Base-by-base conservation (phyloP, 2,888 invertebrate species). In the Drosophila mayaguana region DNA sequence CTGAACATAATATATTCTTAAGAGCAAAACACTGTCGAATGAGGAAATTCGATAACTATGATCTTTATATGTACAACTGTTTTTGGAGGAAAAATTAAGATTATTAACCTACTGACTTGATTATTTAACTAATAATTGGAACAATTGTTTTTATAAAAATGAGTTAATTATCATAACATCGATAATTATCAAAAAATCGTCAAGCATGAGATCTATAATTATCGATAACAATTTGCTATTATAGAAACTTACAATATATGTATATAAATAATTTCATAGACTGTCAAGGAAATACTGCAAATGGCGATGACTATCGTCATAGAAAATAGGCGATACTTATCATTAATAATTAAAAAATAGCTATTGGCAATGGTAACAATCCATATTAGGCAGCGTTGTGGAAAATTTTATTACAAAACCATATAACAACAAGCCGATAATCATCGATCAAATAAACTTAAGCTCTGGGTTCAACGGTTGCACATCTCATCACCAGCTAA, bases 401-500 rank as follows among this genome's bases (percentile, higher is more conserved):
- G n/a, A 38, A 48, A 22, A 28, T 28, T 20, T 28, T 16, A 28
- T 46, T 20, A 7, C n/a, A 14, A 20, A 9, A 46, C 28, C 28
- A 2, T 14, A 45, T 25, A 12, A 22, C 7, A 43, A 7, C 45
- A 46, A 16, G 14, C 32, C 28, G 9, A 32, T 45, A 51, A 36
- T 38, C 42, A 45, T 63, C 64, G 62, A 62, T 46, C 43, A 45
- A 45, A 28, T 32, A 18, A 6, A 51, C 14, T 63, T 65, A 16
- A 38, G 2, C 12, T 7, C 18, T 20, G 20, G 20, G 63, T 53
- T 53, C 53, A 63, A 46, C 46, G 57, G 34, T 36, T 45, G 34
- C 48, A 50, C 48, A 50, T 18, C n/a, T 32, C 48, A 50, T 50
- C 48, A n/a, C 12, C 56, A 28, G n/a, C 43, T 66, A 59, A 66